Evolutionary conservation across 1,140 invertebrate species (phyloP).

Genomic region (Oreohelix idahoensis): DNA sequence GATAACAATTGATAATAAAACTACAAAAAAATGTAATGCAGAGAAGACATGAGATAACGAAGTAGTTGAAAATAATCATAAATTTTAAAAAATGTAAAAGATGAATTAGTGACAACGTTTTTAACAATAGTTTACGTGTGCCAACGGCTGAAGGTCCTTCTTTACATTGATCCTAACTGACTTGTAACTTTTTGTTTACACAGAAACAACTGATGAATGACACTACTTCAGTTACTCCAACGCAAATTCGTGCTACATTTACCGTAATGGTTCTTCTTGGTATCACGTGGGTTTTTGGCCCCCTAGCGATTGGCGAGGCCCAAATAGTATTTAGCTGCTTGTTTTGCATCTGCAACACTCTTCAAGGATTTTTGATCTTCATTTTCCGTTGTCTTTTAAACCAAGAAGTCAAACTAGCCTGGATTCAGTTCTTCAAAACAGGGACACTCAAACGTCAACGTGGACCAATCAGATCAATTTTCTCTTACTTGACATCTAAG

Average conservation of each 20-base stretch:
- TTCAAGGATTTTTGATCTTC: conserved; percentile 77
- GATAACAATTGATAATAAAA: too few species aligned
- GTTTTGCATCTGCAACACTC: conserved; percentile 75
- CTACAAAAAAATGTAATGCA: too few species aligned
- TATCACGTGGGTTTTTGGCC: conserved; percentile 76
- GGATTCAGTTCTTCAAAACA: conserved; percentile 70
- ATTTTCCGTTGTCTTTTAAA: conserved; percentile 75
- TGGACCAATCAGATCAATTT: conserved; percentile 54
- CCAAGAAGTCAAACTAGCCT: conserved; percentile 74
- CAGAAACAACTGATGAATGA: conserved; percentile 17
- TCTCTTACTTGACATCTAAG: conserved; percentile 60
- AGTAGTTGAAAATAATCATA: too few species aligned
- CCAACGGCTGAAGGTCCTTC: too few species aligned
- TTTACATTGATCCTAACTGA: too few species aligned
- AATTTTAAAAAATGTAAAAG: too few species aligned
- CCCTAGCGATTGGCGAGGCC: conserved; percentile 74
- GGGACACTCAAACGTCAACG: conserved; percentile 68
- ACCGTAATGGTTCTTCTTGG: conserved; percentile 76
- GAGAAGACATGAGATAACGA: too few species aligned
- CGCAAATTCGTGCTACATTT: conserved; percentile 75
- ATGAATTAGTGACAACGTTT: too few species aligned
- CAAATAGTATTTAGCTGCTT: conserved; percentile 75
- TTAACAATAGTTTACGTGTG: too few species aligned
- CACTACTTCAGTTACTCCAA: not conserved
- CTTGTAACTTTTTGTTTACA: not conserved